Evolutionary conservation across 2,797 vertebrate species (phyloP).

Genomic region (Molothrus ater): DNA sequence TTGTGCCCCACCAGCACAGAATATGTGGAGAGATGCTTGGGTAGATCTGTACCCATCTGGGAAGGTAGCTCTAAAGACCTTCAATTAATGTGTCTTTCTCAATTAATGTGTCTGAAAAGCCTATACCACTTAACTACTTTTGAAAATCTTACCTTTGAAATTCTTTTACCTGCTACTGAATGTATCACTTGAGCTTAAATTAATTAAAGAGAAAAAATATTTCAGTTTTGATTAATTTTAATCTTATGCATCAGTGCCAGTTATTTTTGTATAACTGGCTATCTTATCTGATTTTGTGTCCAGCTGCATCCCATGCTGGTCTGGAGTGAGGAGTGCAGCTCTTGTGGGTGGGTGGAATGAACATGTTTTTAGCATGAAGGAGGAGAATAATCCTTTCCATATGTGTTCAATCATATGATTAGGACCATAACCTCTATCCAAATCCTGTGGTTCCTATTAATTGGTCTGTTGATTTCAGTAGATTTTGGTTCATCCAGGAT

Average conservation of each 20-base stretch:
- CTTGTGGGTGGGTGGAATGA: slow-evolving; percentile 2
- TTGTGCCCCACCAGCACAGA: background rate
- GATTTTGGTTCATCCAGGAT: slow-evolving; percentile 19
- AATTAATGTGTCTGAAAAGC: background rate
- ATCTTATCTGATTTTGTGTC: slow-evolving; percentile 1
- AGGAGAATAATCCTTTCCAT: slow-evolving; percentile 6
- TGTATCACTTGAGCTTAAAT: background rate
- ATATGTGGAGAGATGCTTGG: background rate
- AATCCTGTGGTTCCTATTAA: slow-evolving; percentile 17
- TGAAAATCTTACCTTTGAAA: background rate
- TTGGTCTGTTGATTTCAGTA: background rate
- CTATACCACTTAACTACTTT: background rate
- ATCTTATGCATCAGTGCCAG: background rate
- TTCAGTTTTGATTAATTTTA: background rate
- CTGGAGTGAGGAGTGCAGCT: background rate
- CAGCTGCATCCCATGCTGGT: background rate
- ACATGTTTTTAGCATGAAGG: background rate
- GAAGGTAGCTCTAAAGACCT: background rate
- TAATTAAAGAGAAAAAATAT: background rate
- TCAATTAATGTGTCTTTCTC: background rate
- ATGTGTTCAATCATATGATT: background rate
- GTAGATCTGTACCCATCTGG: background rate
- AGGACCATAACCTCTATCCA: background rate
- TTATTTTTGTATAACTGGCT: background rate
- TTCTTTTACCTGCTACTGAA: background rate